Evolutionary conservation across 2,888 invertebrate genomes (phyloP).

Genomic region (Junonia oenone): DNA sequence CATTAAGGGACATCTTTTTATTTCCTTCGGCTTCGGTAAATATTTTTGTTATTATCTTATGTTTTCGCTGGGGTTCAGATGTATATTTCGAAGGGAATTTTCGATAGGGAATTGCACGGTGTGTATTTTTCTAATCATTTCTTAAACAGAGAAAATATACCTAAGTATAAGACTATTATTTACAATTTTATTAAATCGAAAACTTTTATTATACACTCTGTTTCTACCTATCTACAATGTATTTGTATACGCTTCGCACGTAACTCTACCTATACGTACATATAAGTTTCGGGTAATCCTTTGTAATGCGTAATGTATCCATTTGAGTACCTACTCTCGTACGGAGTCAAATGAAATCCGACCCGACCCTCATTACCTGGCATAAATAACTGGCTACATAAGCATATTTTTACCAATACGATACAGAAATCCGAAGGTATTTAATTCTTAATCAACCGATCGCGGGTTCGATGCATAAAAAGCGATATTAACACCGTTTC

Average conservation of each 20-base stretch:
- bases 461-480: conserved; percentile 55
- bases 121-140: conserved; percentile 8
- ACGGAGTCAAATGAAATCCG: conserved; percentile 27
- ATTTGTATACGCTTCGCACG: background rate
- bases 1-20: conserved; percentile 77
- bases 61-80: conserved; percentile 43
- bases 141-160: background rate
- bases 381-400: conserved; percentile 30
- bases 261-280: conserved; percentile 5
- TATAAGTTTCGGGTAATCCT: conserved; percentile 11
- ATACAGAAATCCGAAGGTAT: conserved; percentile 40
- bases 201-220: background rate
- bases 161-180: background rate
- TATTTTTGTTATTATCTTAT: conserved; percentile 73
- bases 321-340: conserved; percentile 11
- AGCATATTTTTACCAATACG: conserved; percentile 28
- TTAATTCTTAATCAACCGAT: conserved; percentile 60
- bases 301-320: conserved; percentile 5
- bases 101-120: conserved; percentile 18
- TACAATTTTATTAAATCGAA: too few species aligned
- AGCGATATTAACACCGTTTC: conserved; percentile 66
- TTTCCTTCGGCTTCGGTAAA: conserved; percentile 70
- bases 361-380: conserved; percentile 28
- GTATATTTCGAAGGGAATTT: conserved; percentile 13
- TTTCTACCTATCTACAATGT: background rate